Evolutionary conservation across 1,140 invertebrate species (phyloP), one percentile per base, ranked within the genome.

Genomic region (Drosophila rufa): DNA sequence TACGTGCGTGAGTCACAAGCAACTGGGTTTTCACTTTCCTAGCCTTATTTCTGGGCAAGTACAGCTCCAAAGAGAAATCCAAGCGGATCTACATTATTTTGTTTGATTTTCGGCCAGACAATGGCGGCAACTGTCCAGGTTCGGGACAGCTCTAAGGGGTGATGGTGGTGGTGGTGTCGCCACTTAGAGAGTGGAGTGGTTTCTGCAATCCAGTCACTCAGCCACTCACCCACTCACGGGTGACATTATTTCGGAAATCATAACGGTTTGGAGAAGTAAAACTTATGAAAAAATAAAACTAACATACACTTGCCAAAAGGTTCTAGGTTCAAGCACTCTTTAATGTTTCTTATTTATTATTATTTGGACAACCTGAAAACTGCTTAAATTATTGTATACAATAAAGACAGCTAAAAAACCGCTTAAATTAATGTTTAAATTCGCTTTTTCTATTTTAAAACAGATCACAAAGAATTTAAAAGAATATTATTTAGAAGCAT

Each of bases 1-100:
- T 69, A 80, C 69, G 68, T 69, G 65, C 17, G 25, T n/a, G 36
- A 58, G 33, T 47, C 19, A 12, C 22, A 4, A 9, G 17, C 12
- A 58, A 42, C 7, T 42, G 42, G 62, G 46, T 73, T 87, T 87
- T 87, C 83, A 83, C 83, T 87, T 89, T 86, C 70, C 46, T 75
- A 48, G 36, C 9, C 42, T 46, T 27, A 36, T 40, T 43, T 30
- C 30, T n/a, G 7, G 42, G 17, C 9, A 46, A 30, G 50, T 47
- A 11, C 46, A 55, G 40, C 30, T 15, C 33, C 1, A 38, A 33
- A 60, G 75, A 68, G 74, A 76, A 76, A 76, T 33, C 66, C 61
- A 67, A 64, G 42, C 70, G 70, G 67, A 73, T 73, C 67, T 66
- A 17, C 19, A n/a, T 8, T 19, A 53, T 19, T 8, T 7, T 62